Percentiles rank a stretch among this genome's conserved stretches.
phyloP scores from a whole-genome alignment of 2,797 vertebrate species.

The Gymnodraco acuticeps region DNA sequence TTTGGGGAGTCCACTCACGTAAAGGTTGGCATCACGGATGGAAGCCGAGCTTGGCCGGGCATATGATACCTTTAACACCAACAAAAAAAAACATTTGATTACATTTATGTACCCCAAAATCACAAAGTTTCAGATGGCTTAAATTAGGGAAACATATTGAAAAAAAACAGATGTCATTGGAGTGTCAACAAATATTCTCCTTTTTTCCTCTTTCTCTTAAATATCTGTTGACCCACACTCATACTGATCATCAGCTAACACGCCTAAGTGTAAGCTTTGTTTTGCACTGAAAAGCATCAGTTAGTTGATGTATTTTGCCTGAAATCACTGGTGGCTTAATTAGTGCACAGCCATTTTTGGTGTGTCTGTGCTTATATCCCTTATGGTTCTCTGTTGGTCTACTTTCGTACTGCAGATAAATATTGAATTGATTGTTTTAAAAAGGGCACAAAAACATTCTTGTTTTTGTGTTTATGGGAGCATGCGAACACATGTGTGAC shows the following conservation, averaged over 20 bases:
- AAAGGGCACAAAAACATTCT: slow-evolving; percentile 47
- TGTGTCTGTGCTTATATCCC: slow-evolving; percentile 62
- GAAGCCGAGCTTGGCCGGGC: slow-evolving; percentile 96
- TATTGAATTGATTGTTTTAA: slow-evolving; percentile 48
- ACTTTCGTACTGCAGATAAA: slow-evolving; percentile 39
- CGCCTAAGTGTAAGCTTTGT: slow-evolving; percentile 56
- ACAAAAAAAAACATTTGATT: background rate
- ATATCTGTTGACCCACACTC: slow-evolving; percentile 57
- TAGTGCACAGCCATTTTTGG: slow-evolving; percentile 59
- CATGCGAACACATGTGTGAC: slow-evolving; percentile 58
- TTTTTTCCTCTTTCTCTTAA: slow-evolving; percentile 17
- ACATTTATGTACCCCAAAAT: background rate
- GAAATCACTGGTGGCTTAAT: slow-evolving; percentile 75
- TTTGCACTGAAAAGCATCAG: slow-evolving; percentile 56
- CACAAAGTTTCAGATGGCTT: background rate
- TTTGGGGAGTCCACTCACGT: slow-evolving; percentile 95
- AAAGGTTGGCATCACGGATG: slow-evolving; percentile 96
- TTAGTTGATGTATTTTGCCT: slow-evolving; percentile 52
- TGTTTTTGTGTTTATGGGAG: slow-evolving; percentile 46
- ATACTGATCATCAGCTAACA: slow-evolving; percentile 50
- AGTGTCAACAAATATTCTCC: background rate
- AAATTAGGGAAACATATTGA: slow-evolving; percentile 2
- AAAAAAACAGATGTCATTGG: slow-evolving; percentile 6
- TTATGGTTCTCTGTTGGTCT: slow-evolving; percentile 59
- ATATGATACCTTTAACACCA: slow-evolving; percentile 89